These are phyloP conservation scores for Pseudomyrmex sp. DNA, from an alignment of 1,140 invertebrate species.

Conservation along the genomic window DNA sequence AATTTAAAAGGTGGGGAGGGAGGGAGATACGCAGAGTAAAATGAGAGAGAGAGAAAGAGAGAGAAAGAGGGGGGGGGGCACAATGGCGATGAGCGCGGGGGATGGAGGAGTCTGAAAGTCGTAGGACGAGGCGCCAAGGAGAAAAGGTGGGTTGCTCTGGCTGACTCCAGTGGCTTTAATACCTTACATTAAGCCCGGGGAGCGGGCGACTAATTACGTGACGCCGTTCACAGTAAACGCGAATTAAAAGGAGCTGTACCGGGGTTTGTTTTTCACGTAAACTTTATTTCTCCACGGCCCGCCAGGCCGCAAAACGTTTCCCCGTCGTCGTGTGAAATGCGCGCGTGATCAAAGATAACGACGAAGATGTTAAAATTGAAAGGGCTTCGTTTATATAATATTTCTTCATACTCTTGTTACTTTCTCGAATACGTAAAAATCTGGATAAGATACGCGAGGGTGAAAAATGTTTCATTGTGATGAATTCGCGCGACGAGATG, in stretches of 20 bases:
- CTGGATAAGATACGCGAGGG: background rate
- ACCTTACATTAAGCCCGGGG: slow-evolving; percentile 80
- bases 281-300: slow-evolving; percentile 33
- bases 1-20: slow-evolving; percentile 73
- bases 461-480: background rate
- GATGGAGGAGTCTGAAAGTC: slow-evolving; percentile 67
- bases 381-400: background rate
- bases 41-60: background rate
- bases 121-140: slow-evolving; percentile 65
- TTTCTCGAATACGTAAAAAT: background rate
- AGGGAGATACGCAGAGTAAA: background rate
- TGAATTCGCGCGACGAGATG: background rate
- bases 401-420: background rate
- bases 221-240: slow-evolving; percentile 83
- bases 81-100: slow-evolving; percentile 71
- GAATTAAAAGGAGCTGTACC: slow-evolving; percentile 81
- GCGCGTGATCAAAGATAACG: slow-evolving; percentile 17
- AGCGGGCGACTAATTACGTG: slow-evolving; percentile 84
- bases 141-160: slow-evolving; percentile 61
- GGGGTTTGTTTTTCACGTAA: slow-evolving; percentile 39
- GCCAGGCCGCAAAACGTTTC: slow-evolving; percentile 17
- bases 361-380: slow-evolving; percentile 17
- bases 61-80: slow-evolving; percentile 39
- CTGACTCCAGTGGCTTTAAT: slow-evolving; percentile 63
- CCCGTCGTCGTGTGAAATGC: slow-evolving; percentile 1